phyloP scores from a whole-genome alignment of 2,113 vertebrate species.

The Chascanopsetta lugubris region DNA sequence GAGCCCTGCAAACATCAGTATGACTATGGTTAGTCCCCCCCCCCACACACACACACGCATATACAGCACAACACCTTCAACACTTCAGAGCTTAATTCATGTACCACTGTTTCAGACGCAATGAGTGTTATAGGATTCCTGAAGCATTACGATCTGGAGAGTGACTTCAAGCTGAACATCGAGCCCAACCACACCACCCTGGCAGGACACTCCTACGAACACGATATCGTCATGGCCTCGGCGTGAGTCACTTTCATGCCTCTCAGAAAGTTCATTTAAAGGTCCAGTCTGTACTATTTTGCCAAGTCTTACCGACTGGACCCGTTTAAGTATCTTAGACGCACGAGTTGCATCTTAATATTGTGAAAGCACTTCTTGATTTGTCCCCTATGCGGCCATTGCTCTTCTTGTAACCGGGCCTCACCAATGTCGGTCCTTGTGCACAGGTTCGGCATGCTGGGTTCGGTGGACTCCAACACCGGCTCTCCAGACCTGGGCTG shows the following conservation, averaged over 20 bases:
- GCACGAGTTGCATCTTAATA: not conserved
- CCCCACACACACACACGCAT: too few relatives aligned
- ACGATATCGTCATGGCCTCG: slow-evolving; percentile 75
- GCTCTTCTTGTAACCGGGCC: slow-evolving; percentile 19
- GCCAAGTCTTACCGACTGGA: too few relatives aligned
- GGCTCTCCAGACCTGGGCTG: slow-evolving; percentile 77
- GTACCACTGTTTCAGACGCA: slow-evolving; percentile 53
- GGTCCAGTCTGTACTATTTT: too few relatives aligned
- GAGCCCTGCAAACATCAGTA: slow-evolving; percentile 79
- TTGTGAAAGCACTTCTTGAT: not conserved
- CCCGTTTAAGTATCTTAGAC: too few relatives aligned
- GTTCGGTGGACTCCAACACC: slow-evolving; percentile 77
- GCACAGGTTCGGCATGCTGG: slow-evolving; percentile 75
- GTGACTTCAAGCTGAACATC: slow-evolving; percentile 77
- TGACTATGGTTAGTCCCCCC: slow-evolving; percentile 64
- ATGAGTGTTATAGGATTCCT: slow-evolving; percentile 79
- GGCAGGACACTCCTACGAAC: slow-evolving; percentile 76
- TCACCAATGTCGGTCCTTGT: too few relatives aligned
- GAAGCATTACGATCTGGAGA: slow-evolving; percentile 71
- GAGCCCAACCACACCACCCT: slow-evolving; percentile 80
- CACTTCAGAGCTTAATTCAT: not conserved
- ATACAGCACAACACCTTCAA: not conserved
- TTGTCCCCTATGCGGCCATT: not conserved
- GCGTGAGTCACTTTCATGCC: slow-evolving; percentile 43
- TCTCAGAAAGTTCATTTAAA: not conserved